phyloP scores from a whole-genome alignment of 2,888 invertebrate species.

The Hydrotaea cyrtoneurina region DNA sequence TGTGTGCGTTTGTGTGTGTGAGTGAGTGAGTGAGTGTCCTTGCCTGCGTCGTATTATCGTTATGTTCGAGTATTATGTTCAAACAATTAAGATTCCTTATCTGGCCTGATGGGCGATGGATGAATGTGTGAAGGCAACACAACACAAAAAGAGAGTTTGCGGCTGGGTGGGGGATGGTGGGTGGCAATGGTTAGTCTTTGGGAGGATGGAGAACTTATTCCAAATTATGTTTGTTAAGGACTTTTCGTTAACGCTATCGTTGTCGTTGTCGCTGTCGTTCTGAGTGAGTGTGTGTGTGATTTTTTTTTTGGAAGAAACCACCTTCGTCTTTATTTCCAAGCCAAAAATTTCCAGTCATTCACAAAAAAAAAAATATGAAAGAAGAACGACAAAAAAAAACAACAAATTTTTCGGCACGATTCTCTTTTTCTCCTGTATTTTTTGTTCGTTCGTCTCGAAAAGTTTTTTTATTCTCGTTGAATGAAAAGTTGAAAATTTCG shows the following conservation, averaged over 20 bases:
- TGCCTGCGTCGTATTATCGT: conserved; percentile 31
- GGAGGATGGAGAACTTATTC: conserved; percentile 6
- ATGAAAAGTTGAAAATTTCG: conserved; percentile 9
- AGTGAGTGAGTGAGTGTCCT: conserved; percentile 20
- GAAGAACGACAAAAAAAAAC: neutral
- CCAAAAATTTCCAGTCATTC: conserved; percentile 28
- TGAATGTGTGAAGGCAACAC: neutral
- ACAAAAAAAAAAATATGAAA: conserved; percentile 17
- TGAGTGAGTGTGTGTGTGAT: neutral
- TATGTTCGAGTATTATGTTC: conserved; percentile 39
- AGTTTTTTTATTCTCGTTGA: neutral
- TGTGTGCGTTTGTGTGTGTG: neutral
- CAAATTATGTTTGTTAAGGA: conserved; percentile 8
- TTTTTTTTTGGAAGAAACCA: neutral
- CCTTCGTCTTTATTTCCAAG: conserved; percentile 14
- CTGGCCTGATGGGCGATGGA: conserved; percentile 7
- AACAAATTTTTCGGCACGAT: conserved; percentile 22
- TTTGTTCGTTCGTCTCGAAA: neutral
- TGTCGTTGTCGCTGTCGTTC: neutral
- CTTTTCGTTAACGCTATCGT: neutral
- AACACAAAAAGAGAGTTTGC: neutral
- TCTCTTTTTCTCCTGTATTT: conserved; percentile 12
- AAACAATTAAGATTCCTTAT: conserved; percentile 38
- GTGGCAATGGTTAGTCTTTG: neutral
- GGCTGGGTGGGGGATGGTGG: neutral